Evolutionary conservation across 2,797 vertebrate species (phyloP).

Genomic region (Danio tinwini): DNA sequence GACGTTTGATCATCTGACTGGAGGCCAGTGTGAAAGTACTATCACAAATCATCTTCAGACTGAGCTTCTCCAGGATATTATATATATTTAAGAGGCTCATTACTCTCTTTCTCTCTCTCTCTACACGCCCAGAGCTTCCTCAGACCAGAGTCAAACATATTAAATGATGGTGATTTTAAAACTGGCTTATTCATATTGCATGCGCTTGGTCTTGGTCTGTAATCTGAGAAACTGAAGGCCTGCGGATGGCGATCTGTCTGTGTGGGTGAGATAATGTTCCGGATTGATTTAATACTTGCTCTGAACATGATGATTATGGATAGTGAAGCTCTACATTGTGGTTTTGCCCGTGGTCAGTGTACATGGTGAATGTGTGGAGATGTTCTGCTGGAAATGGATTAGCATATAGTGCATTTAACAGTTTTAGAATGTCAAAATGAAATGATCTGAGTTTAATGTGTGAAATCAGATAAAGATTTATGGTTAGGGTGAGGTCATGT

Average conservation of each 20-base stretch:
- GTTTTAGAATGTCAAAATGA: background rate
- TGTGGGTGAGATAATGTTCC: constrained; percentile 22
- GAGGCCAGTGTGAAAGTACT: background rate
- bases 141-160: constrained; percentile 26
- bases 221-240: constrained; percentile 17
- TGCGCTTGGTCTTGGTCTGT: background rate
- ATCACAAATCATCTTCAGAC: constrained; percentile 14
- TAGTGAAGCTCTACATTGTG: background rate
- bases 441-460: constrained; percentile 31
- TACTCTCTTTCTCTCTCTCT: constrained; percentile 2
- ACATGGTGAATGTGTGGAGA: constrained; percentile 12
- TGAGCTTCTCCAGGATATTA: constrained; percentile 27
- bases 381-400: constrained; percentile 40
- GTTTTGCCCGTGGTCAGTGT: background rate
- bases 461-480: constrained; percentile 20
- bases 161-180: background rate
- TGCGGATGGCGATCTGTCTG: constrained; percentile 23
- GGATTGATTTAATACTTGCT: constrained; percentile 21
- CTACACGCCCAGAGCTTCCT: constrained; percentile 18
- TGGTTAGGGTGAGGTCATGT: background rate
- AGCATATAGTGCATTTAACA: constrained; percentile 39
- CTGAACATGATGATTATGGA: constrained; percentile 21
- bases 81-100: constrained; percentile 23
- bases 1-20: constrained; percentile 11
- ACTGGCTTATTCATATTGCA: constrained; percentile 8